phyloP scores from a whole-genome alignment of 2,113 vertebrate species.

The Colistium nudipinnis region DNA sequence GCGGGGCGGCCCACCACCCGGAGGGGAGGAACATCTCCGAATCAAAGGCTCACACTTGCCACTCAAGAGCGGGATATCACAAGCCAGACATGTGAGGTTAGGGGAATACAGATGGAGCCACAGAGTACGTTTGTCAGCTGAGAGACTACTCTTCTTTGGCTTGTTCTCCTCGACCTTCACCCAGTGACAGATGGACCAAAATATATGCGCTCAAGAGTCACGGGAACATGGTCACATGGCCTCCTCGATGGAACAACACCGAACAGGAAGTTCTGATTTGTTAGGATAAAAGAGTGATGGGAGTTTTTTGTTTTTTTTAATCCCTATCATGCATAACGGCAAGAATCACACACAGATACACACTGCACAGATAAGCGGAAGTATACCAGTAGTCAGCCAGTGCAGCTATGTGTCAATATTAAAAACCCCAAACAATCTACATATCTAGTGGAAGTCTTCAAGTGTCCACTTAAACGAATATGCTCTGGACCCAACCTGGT shows the following conservation, averaged over 20 bases:
- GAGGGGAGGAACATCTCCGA: slow-evolving; percentile 59
- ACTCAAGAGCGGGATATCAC: slow-evolving; percentile 66
- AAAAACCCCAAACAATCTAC: no score
- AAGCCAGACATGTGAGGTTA: slow-evolving; percentile 69
- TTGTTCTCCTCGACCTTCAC: slow-evolving; percentile 31
- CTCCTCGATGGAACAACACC: slow-evolving; percentile 15
- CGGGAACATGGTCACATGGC: slow-evolving; percentile 27
- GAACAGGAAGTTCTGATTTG: background rate
- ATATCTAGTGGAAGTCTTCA: no score
- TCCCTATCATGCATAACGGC: no score
- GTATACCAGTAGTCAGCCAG: no score
- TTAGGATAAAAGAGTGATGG: background rate
- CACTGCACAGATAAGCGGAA: no score
- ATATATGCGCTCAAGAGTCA: slow-evolving; percentile 31
- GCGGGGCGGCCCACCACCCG: slow-evolving; percentile 62
- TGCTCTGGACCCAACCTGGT: no score
- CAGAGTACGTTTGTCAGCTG: slow-evolving; percentile 59
- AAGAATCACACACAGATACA: no score
- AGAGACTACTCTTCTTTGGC: slow-evolving; percentile 29
- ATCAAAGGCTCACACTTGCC: slow-evolving; percentile 67
- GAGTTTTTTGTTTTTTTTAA: no score
- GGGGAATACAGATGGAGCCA: slow-evolving; percentile 59
- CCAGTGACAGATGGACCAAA: slow-evolving; percentile 44
- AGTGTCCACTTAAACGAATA: no score
- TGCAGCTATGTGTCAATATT: no score